Percentiles rank a stretch among this genome's conserved stretches.
Conservation (phyloP, 2,113 vertebrate species). For the Periophthalmodon schlosseri region DNA sequence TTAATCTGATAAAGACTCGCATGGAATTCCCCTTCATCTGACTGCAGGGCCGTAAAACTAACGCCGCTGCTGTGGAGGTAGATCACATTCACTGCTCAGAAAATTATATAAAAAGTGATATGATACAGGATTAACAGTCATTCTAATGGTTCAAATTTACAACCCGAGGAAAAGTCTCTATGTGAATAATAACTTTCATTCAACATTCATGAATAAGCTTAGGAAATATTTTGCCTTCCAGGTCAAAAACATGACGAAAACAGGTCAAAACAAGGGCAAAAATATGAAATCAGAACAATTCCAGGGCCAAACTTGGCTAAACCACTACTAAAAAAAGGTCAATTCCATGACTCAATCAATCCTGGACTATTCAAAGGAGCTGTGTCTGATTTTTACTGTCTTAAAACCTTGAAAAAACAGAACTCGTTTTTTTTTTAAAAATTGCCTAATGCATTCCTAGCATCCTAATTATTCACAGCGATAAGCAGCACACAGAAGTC, state of each 20-base stretch:
- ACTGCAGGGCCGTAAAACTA: slow-evolving; percentile 39
- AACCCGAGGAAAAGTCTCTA: slow-evolving; percentile 19
- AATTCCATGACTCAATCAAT: too few species aligned
- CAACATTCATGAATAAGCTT: not conserved
- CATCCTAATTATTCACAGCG: too few species aligned
- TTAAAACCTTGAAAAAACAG: too few species aligned
- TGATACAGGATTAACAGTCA: slow-evolving; percentile 35
- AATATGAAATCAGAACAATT: not conserved
- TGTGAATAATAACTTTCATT: not conserved
- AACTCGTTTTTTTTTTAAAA: too few species aligned
- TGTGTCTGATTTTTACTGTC: too few species aligned
- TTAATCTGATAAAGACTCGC: slow-evolving; percentile 49
- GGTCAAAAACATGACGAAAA: not conserved
- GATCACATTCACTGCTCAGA: slow-evolving; percentile 34
- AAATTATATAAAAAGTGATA: slow-evolving; percentile 21
- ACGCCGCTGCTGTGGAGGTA: slow-evolving; percentile 33
- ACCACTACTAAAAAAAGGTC: not conserved
- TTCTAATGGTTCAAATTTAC: slow-evolving; percentile 30
- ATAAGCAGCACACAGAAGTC: too few species aligned
- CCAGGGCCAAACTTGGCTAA: not conserved
- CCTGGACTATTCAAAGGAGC: too few species aligned
- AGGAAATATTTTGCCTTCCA: not conserved
- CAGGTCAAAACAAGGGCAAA: not conserved
- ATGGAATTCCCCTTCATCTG: slow-evolving; percentile 51
- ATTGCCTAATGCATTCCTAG: too few species aligned